These are phyloP conservation scores for Hydrocynus forskahlii DNA, from an alignment of 2,797 vertebrate genomes.

Conservation along the genomic window DNA sequence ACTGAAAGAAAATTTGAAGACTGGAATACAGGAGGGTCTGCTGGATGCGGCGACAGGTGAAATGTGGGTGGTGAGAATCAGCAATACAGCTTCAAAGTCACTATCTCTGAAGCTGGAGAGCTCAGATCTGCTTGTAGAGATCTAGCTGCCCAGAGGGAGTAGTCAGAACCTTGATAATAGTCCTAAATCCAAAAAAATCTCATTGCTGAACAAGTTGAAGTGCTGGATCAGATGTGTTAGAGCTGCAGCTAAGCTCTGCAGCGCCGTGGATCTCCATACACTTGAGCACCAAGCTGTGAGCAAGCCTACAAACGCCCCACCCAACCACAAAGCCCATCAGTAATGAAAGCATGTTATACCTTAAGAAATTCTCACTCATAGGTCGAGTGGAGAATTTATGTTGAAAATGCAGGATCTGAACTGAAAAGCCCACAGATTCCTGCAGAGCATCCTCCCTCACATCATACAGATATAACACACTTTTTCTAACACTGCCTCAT, in stretches of 20 bases:
- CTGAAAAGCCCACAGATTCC: no score
- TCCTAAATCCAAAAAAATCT: neutral
- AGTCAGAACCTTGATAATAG: neutral
- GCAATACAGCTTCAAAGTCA: no score
- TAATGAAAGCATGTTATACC: neutral
- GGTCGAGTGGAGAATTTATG: neutral
- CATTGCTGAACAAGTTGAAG: neutral
- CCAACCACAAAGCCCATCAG: neutral
- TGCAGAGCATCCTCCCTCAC: no score
- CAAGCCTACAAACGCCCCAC: neutral
- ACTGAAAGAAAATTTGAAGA: slow-evolving; percentile 5
- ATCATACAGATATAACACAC: no score
- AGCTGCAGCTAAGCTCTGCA: neutral
- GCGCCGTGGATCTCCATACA: neutral
- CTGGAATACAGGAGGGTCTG: neutral
- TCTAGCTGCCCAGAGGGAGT: neutral
- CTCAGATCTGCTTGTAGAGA: neutral
- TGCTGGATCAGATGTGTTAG: slow-evolving; percentile 3
- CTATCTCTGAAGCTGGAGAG: neutral
- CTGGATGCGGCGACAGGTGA: slow-evolving; percentile 1
- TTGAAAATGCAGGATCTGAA: neutral
- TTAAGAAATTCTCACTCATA: neutral
- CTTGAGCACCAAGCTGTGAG: neutral
- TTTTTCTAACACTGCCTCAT: no score
- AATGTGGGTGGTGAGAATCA: neutral